Evolutionary conservation across 2,113 vertebrate genomes (phyloP).

Genomic region (Orientallactaga bullata): DNA sequence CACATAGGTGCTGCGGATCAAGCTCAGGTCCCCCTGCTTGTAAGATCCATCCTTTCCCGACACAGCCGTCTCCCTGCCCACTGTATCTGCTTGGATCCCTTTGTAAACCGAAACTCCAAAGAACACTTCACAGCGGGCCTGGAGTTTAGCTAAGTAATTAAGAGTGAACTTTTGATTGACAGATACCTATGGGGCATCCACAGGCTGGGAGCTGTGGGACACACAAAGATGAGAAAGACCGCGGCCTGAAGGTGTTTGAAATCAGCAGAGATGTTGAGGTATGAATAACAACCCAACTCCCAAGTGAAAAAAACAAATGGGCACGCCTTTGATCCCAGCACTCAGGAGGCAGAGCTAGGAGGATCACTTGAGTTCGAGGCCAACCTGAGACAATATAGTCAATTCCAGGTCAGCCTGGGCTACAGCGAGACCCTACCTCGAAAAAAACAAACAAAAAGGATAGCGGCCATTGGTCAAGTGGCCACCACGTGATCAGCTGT

Average conservation of each 20-base stretch:
- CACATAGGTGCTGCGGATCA: too few species aligned
- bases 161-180: background rate
- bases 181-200: background rate
- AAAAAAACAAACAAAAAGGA: background rate
- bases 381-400: too few species aligned
- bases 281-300: too few species aligned
- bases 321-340: too few species aligned
- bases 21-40: too few species aligned
- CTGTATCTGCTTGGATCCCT: background rate
- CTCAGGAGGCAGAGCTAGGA: too few species aligned
- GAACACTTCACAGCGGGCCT: fast-evolving
- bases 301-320: too few species aligned
- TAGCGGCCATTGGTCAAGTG: background rate
- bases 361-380: too few species aligned
- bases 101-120: background rate
- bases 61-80: background rate
- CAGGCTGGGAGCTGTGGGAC: background rate
- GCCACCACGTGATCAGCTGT: fast-evolving
- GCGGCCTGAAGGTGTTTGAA: background rate
- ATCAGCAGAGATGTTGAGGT: background rate
- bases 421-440: too few species aligned
- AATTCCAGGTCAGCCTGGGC: too few species aligned
- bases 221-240: background rate
- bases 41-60: too few species aligned
- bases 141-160: background rate